phyloP scores from a whole-genome alignment of 2,888 invertebrate species.

The Aethes cnicana region DNA sequence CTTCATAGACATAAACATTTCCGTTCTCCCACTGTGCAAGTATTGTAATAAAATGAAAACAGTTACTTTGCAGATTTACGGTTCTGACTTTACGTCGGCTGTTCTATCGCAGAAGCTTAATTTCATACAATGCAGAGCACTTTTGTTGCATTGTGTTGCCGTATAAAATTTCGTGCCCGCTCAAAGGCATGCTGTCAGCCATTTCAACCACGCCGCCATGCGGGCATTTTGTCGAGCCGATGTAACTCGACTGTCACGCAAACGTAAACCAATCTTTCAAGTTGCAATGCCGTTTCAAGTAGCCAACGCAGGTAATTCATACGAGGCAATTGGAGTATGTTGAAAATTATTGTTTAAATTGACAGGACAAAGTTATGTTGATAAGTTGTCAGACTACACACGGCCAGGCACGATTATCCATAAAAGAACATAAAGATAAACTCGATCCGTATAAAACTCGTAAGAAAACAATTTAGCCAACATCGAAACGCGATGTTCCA shows the following conservation, averaged over 20 bases:
- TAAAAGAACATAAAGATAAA: background rate
- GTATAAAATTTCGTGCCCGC: constrained; percentile 7
- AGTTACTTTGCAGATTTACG: no score
- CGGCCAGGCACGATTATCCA: no score
- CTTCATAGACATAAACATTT: no score
- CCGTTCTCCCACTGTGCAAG: no score
- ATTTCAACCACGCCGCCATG: constrained; percentile 31
- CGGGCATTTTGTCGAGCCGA: constrained; percentile 38
- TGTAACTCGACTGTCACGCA: constrained; percentile 40
- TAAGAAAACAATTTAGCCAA: constrained; percentile 34
- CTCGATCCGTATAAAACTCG: background rate
- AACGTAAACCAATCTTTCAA: constrained; percentile 27
- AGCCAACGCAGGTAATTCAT: constrained; percentile 21
- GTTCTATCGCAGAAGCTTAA: no score
- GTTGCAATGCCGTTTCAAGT: constrained; percentile 25
- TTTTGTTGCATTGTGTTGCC: background rate
- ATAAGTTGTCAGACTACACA: no score
- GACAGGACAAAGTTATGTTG: constrained; percentile 3
- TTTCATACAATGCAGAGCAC: constrained; percentile 2
- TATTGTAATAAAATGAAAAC: no score
- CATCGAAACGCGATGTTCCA: constrained; percentile 32
- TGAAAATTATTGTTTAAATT: constrained; percentile 7
- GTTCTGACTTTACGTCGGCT: no score
- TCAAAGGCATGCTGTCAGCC: constrained; percentile 30
- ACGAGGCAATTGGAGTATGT: constrained; percentile 14